Evolutionary conservation across 2,888 invertebrate species (phyloP).

Genomic region (Nasonovia ribisnigri): DNA sequence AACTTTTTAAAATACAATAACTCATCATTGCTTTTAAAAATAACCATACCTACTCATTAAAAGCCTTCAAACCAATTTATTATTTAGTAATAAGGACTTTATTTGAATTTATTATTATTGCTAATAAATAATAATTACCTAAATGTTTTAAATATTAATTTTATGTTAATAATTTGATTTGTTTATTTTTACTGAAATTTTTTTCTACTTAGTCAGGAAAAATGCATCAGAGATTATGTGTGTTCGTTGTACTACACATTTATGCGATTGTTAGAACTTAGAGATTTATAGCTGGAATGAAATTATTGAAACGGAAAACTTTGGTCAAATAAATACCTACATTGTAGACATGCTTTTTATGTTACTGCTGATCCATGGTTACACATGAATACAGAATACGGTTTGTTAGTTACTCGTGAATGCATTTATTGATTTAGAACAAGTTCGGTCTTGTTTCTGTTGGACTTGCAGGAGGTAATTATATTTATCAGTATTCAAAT

Average conservation of each 20-base stretch:
- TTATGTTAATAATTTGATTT: background rate
- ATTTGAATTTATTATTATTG: background rate
- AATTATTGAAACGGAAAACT: constrained; percentile 54
- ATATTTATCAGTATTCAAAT: background rate
- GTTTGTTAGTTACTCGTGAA: background rate
- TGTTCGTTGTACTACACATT: background rate
- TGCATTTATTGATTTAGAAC: constrained; percentile 33
- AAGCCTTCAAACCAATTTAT: background rate
- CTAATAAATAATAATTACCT: no score
- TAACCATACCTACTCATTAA: background rate
- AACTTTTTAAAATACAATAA: background rate
- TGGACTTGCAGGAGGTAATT: background rate
- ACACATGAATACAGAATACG: background rate
- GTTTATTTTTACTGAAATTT: background rate
- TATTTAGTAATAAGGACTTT: background rate
- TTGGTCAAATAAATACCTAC: constrained; percentile 11
- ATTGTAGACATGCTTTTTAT: background rate
- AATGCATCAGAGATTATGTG: background rate
- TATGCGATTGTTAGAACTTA: background rate
- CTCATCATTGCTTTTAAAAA: background rate
- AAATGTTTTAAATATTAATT: background rate
- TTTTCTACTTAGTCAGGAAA: background rate
- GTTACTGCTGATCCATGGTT: background rate
- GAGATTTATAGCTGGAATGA: constrained; percentile 42
- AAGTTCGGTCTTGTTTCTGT: background rate